Base-by-base conservation (phyloP, 2,113 vertebrate genomes). In the Pholis gunnellus region DNA sequence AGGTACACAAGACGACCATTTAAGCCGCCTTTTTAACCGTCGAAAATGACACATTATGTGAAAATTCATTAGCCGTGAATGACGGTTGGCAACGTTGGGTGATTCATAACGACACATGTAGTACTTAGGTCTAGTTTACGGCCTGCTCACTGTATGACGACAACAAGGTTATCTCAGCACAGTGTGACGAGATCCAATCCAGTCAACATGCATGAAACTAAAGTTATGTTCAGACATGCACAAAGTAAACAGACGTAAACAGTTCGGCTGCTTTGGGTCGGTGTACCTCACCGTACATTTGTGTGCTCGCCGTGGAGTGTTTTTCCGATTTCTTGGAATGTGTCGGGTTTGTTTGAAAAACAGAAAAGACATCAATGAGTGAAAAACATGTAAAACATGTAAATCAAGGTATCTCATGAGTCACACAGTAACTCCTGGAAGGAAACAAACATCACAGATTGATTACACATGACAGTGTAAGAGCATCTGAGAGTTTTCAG, bases 101-200 rank as follows among this genome's bases (percentile, higher is more conserved):
- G 73, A 86, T 78, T 64, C 5, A 6, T 38, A 72, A 61, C 1
- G 27, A 87, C 81, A 67, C 38, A 82, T 0, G 25, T 36, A 22
- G 14, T 46, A 29, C 0, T 22, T 69, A 72, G 66, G 50, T 71
- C 57, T 70, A 27, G 36, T 86, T 88, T 74, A 80, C 2, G 52
- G 29, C n/a, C 71, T 15, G 14, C 22, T 66, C 57, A 9, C 22
- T n/a, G 57, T 38, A 22, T 31, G 72, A 78, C 77, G 80, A 78
- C 54, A 70, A 46, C 64, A n/a, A 68, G 44, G 75, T 77, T 61
- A 17, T 29, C 48, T 83, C 27, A 36, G 48, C 38, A 27, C 27
- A 42, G 18, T 14, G 9, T 29, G 44, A 72, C 15, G 9, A 42
- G 34, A 76, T 56, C 48, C 17, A 31, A 54, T n/a, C 44, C 54